phyloP scores from a whole-genome alignment of 37 sponge, comb jelly and placozoan genomes.

The Cliona cf. orientalis region DNA sequence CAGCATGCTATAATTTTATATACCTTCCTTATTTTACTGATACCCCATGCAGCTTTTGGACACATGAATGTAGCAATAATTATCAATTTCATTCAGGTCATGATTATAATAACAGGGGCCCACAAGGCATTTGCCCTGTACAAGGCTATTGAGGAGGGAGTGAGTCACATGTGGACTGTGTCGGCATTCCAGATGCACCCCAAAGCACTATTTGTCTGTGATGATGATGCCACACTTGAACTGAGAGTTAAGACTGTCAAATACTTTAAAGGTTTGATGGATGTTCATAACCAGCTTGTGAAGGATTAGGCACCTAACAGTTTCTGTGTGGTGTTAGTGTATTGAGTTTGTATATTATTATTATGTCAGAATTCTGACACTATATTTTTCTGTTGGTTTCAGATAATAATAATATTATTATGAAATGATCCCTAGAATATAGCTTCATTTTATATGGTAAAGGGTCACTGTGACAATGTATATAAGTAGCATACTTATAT shows the following conservation, averaged over 20 bases:
- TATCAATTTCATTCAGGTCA: slow-evolving; percentile 56
- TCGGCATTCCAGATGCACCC: slow-evolving; percentile 95
- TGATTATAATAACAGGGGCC: slow-evolving; percentile 92
- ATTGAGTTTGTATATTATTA: too few relatives aligned
- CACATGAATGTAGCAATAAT: background rate
- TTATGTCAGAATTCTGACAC: too few relatives aligned
- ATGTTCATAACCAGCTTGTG: slow-evolving; percentile 71
- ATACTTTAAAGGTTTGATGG: slow-evolving; percentile 97
- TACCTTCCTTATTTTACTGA: too few relatives aligned
- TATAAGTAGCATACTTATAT: too few relatives aligned
- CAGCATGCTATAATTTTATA: too few relatives aligned
- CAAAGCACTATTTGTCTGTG: slow-evolving; percentile 88
- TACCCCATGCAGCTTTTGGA: too few relatives aligned
- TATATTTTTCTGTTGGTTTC: too few relatives aligned
- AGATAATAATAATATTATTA: too few relatives aligned
- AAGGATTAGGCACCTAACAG: slow-evolving; percentile 15
- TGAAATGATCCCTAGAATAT: too few relatives aligned
- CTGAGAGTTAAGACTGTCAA: slow-evolving; percentile 97
- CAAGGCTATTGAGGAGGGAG: slow-evolving; percentile 96
- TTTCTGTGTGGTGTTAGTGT: too few relatives aligned
- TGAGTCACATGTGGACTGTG: slow-evolving; percentile 99
- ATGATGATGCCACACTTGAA: slow-evolving; percentile 95
- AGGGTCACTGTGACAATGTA: too few relatives aligned
- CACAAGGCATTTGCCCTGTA: slow-evolving; percentile 94
- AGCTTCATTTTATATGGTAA: too few relatives aligned